phyloP scores from a whole-genome alignment of 64 coral and sea anemone species.

The Astreopora myriophthalma region DNA sequence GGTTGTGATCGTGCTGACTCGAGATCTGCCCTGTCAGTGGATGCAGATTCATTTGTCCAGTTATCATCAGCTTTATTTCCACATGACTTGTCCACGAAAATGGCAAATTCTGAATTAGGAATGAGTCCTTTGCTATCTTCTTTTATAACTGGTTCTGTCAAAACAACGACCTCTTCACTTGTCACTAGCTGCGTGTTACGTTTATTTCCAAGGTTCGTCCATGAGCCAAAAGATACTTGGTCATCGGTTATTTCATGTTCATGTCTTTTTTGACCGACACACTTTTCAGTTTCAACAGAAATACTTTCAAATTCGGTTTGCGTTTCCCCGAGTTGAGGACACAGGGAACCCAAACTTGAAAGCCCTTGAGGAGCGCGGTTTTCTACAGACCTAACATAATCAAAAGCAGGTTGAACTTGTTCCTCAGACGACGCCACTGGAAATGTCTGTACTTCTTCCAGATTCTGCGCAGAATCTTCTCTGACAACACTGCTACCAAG shows the following conservation, averaged over 20 bases:
- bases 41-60: background rate
- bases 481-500: background rate
- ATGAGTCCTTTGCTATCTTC: background rate
- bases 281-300: background rate
- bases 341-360: background rate
- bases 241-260: background rate
- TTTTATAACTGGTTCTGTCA: background rate
- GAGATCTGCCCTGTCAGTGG: background rate
- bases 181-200: background rate
- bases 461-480: background rate
- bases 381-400: background rate
- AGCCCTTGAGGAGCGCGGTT: background rate
- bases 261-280: background rate
- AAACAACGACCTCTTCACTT: background rate
- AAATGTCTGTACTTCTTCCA: background rate
- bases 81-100: background rate
- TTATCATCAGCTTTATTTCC: background rate
- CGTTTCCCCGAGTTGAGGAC: slow-evolving; percentile 29
- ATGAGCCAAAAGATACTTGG: background rate
- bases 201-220: background rate
- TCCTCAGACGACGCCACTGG: background rate
- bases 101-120: background rate
- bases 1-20: background rate
- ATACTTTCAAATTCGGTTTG: background rate
- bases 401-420: background rate